Percentiles rank a stretch among this genome's conserved stretches.
Evolutionary conservation across 2,113 vertebrate genomes (phyloP).

Genomic region (Catharus fuscescens): DNA sequence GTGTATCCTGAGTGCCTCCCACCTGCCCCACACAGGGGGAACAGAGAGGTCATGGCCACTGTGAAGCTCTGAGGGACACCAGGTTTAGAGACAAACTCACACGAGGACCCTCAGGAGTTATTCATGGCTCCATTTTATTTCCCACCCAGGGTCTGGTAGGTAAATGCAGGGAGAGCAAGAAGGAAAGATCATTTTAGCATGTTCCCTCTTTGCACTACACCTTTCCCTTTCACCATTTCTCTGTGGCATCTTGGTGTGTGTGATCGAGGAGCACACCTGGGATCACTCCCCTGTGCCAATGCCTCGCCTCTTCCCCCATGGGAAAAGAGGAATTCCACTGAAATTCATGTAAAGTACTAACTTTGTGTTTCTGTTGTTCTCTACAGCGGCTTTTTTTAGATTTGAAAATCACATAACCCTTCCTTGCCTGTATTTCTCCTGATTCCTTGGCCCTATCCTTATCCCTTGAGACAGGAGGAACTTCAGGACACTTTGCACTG

Average conservation of each 20-base stretch:
- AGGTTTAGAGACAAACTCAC: not conserved
- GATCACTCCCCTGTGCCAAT: not conserved
- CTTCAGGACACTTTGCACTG: fast-evolving
- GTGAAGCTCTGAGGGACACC: fast-evolving
- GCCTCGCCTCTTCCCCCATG: not conserved
- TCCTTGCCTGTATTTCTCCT: not conserved
- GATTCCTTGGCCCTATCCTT: not conserved
- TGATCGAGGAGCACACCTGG: not conserved
- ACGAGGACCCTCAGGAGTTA: not conserved
- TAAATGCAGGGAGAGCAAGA: not conserved
- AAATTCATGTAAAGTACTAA: not conserved
- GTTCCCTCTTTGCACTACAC: not conserved
- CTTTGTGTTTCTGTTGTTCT: not conserved
- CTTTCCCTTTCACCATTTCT: not conserved
- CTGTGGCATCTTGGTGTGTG: not conserved
- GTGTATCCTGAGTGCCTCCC: not conserved
- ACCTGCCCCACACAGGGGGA: not conserved
- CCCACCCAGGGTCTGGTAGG: not conserved
- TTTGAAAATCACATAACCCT: not conserved
- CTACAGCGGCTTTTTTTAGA: not conserved
- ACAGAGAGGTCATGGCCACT: fast-evolving
- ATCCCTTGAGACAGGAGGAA: not conserved
- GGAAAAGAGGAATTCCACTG: not conserved
- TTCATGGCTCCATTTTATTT: not conserved
- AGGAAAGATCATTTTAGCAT: not conserved